A percentile compares a stretch with the other conserved stretches of the same genome.
These are phyloP conservation scores for Tauraco erythrolophus DNA, from an alignment of 2,113 vertebrate genomes.

Conservation along the genomic window DNA sequence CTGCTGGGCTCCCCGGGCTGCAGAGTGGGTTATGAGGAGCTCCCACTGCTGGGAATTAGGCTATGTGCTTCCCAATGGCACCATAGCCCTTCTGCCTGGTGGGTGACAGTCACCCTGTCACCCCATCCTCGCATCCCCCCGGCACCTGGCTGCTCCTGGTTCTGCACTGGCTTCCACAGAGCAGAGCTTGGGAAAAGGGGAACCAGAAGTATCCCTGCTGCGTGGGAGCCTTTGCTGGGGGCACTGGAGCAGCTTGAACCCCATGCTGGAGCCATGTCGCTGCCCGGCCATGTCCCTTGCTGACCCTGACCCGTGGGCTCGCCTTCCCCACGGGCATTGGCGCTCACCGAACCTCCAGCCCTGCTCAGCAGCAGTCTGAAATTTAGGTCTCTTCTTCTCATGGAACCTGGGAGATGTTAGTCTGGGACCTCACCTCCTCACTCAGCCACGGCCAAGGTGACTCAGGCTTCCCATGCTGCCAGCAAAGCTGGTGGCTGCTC, in stretches of 20 bases:
- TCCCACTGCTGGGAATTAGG: not conserved
- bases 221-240: fast-evolving
- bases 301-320: not conserved
- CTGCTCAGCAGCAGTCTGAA: fast-evolving
- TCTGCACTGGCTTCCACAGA: not conserved
- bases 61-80: not conserved
- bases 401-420: not conserved
- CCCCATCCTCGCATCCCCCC: fast-evolving
- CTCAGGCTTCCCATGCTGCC: not conserved
- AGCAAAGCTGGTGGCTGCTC: not conserved
- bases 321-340: not conserved
- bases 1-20: not conserved
- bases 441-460: not conserved
- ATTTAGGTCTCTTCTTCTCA: not conserved
- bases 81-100: not conserved
- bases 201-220: not conserved
- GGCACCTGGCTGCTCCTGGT: not conserved
- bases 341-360: not conserved
- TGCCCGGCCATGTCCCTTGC: fast-evolving
- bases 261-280: fast-evolving
- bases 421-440: not conserved
- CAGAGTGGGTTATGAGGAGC: fast-evolving
- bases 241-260: not conserved
- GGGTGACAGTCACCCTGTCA: not conserved
- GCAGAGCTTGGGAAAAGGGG: not conserved